Percentiles rank a stretch among this genome's conserved stretches.
Conservation (phyloP, 1,140 invertebrate species). For the Hyphantria cunea region DNA sequence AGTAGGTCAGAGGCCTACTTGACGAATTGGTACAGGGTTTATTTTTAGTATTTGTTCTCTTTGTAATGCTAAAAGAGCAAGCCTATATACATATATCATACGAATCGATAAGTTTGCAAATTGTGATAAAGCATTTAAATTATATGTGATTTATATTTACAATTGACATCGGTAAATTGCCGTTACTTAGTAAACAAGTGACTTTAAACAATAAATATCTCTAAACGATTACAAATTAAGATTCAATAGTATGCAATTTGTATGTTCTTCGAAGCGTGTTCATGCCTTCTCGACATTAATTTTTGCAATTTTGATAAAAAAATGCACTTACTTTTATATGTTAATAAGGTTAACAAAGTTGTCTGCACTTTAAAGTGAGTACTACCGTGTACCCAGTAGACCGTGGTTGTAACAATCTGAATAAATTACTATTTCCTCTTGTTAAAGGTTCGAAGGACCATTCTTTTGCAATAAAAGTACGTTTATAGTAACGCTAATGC, state of each 20-base stretch:
- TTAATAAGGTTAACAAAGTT: slow-evolving; percentile 50
- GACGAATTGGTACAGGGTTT: too few species aligned
- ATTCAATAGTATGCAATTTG: slow-evolving; percentile 36
- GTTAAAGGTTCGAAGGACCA: slow-evolving; percentile 2
- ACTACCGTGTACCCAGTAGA: slow-evolving; percentile 7
- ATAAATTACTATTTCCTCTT: slow-evolving; percentile 29
- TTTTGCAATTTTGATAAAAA: slow-evolving; percentile 36
- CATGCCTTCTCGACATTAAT: slow-evolving; percentile 23
- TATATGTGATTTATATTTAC: too few species aligned
- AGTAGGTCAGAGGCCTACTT: too few species aligned
- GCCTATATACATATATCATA: too few species aligned
- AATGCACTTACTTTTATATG: slow-evolving; percentile 32
- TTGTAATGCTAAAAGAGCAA: too few species aligned
- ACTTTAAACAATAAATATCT: too few species aligned
- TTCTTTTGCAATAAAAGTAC: too few species aligned
- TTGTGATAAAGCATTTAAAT: too few species aligned
- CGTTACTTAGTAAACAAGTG: not conserved
- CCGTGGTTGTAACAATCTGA: slow-evolving; percentile 25
- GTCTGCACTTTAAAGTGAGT: slow-evolving; percentile 32
- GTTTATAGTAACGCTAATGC: too few species aligned
- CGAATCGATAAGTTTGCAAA: too few species aligned
- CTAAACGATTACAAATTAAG: slow-evolving; percentile 6
- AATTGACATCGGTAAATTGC: too few species aligned
- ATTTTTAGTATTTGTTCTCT: too few species aligned
- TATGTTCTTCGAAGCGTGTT: slow-evolving; percentile 38